Evolutionary conservation across 2,797 vertebrate species (phyloP), one percentile per base, ranked within the genome.

Genomic region (Cheirogaleus major): DNA sequence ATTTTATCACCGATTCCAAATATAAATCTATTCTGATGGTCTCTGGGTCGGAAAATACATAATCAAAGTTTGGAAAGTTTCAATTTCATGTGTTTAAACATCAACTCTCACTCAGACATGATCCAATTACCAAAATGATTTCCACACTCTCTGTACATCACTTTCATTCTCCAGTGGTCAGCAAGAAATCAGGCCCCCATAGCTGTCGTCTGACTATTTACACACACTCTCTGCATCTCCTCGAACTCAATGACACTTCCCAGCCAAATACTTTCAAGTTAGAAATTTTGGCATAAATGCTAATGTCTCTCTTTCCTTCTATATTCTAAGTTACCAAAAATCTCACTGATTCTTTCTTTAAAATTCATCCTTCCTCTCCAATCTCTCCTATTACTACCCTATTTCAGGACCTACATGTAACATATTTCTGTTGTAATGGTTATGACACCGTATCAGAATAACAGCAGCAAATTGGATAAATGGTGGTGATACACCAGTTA

Each of bases 1-100:
- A 99, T 99, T 98, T 99, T 99, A 97, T 99, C 99, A 1, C 75
- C 96, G 5, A 13, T 57, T 91, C 93, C 97, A 97, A 99, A 99
- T 0, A 98, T 0, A 12, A 97, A 65, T 96, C 90, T 97, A 0
- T 98, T 98, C 95, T 96, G 98, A 84, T 97, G 85, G 93, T 98
- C 97, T 97, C 99, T 99, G 81, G 9, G 45, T 88, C 14, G 96
- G 65, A 90, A 92, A 91, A 82, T 14, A 93, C 5, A 72, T 25
- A 4, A 76, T 89, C 32, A 88, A 67, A 61, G 18, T 87, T 61
- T 48, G 7, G 27, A 73, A 91, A 76, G 25, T 14, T 4, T 41
- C 15, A 45, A 35, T 85, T 83, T 91, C 63, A 82, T 90, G 82
- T 79, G 6, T 63, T 93, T 81, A 88, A 57, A 18, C 43, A 88